These are phyloP conservation scores for Calameuta pallipes DNA, from an alignment of 2,888 invertebrate genomes.

Conservation along the genomic window DNA sequence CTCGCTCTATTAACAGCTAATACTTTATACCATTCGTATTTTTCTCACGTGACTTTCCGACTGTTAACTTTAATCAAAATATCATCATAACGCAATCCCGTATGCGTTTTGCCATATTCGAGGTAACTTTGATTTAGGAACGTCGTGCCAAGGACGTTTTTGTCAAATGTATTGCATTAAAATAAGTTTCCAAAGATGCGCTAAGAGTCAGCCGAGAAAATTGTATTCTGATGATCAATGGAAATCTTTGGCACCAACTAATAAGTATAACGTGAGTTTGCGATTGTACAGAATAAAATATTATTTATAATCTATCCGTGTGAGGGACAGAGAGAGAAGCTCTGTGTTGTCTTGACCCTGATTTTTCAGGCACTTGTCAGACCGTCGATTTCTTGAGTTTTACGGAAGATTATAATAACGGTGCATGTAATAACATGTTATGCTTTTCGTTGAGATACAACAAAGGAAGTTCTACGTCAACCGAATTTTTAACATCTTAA, in stretches of 20 bases:
- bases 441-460: background rate
- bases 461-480: background rate
- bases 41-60: background rate
- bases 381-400: background rate
- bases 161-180: slow-evolving; percentile 9
- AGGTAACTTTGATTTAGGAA: slow-evolving; percentile 5
- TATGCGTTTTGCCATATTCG: slow-evolving; percentile 4
- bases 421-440: background rate
- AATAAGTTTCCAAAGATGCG: slow-evolving; percentile 21
- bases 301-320: slow-evolving; percentile 19
- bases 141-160: slow-evolving; percentile 17
- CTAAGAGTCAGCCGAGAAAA: background rate
- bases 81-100: background rate
- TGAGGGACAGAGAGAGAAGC: slow-evolving; percentile 11
- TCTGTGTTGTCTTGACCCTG: background rate
- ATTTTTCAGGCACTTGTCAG: background rate
- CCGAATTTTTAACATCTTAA: slow-evolving; percentile 5
- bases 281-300: slow-evolving; percentile 7
- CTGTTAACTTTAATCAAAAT: background rate
- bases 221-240: background rate
- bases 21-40: background rate
- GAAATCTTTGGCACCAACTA: background rate
- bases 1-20: background rate
- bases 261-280: background rate
- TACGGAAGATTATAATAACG: background rate